Conservation (phyloP, 2,888 invertebrate genomes). For the Drosophila putrida region DNA sequence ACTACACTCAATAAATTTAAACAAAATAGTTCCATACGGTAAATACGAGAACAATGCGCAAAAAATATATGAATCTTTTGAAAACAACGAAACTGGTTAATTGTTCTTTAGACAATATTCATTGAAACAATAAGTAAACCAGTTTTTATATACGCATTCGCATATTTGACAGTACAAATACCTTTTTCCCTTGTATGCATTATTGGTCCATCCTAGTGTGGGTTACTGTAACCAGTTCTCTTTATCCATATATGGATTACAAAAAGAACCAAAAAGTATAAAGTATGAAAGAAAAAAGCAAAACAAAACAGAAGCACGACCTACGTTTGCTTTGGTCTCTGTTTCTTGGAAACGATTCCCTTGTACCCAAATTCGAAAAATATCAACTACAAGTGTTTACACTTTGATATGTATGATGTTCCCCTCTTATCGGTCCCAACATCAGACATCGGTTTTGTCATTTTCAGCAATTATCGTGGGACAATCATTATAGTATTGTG, state of each 20-base stretch:
- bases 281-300: neutral
- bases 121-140: constrained; percentile 43
- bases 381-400: constrained; percentile 30
- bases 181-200: constrained; percentile 23
- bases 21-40: constrained; percentile 1
- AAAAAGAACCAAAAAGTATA: constrained; percentile 8
- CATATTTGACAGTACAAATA: constrained; percentile 8
- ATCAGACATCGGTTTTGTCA: neutral
- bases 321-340: constrained; percentile 19
- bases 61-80: constrained; percentile 1
- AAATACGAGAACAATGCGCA: constrained; percentile 28
- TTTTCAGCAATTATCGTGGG: constrained; percentile 18
- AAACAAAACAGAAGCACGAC: constrained; percentile 23
- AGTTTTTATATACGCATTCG: constrained; percentile 28
- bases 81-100: constrained; percentile 23
- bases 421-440: constrained; percentile 26
- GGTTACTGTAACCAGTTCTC: constrained; percentile 65
- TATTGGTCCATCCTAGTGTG: constrained; percentile 52
- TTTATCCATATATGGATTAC: constrained; percentile 6
- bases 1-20: neutral
- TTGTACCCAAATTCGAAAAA: constrained; percentile 8
- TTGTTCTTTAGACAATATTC: constrained; percentile 6
- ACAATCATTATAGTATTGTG: constrained; percentile 21
- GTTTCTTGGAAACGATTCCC: constrained; percentile 1
- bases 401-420: constrained; percentile 24